Evolutionary conservation across 2,113 vertebrate species (phyloP).

Genomic region (Colinus virginianus): DNA sequence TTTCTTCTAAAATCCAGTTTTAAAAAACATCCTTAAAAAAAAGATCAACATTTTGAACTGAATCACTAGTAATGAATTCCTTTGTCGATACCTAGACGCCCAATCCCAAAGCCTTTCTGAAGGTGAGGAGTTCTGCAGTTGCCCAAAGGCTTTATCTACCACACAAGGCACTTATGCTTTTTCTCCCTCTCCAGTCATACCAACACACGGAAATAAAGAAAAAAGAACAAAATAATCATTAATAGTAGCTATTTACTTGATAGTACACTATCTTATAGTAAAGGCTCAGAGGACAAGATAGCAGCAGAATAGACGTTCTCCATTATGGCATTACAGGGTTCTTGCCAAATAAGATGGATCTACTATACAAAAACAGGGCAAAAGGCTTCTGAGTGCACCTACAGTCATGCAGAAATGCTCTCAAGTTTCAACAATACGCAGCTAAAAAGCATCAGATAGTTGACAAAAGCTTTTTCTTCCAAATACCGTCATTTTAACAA

Average conservation of each 20-base stretch:
- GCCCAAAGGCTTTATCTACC: not conserved
- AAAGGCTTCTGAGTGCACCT: not conserved
- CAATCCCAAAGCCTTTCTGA: not conserved
- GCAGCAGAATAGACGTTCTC: not conserved
- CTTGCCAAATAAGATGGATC: not conserved
- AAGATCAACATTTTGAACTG: not conserved
- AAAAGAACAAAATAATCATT: not conserved
- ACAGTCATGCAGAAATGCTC: not conserved
- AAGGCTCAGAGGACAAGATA: not conserved
- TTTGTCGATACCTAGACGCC: not conserved
- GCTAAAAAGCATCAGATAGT: not conserved
- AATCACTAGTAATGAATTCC: not conserved
- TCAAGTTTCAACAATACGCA: not conserved
- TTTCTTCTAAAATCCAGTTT: not conserved
- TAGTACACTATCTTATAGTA: not conserved
- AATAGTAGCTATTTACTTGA: not conserved
- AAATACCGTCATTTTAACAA: not conserved
- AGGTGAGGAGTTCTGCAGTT: not conserved
- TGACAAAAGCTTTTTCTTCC: not conserved
- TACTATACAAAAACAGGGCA: not conserved
- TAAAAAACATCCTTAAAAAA: not conserved
- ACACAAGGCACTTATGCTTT: accelerated
- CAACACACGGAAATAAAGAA: not conserved
- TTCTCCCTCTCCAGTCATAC: not conserved
- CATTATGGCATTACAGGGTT: accelerated